phyloP scores from a whole-genome alignment of 2,888 invertebrate species.

The Allophyes oxyacanthae region DNA sequence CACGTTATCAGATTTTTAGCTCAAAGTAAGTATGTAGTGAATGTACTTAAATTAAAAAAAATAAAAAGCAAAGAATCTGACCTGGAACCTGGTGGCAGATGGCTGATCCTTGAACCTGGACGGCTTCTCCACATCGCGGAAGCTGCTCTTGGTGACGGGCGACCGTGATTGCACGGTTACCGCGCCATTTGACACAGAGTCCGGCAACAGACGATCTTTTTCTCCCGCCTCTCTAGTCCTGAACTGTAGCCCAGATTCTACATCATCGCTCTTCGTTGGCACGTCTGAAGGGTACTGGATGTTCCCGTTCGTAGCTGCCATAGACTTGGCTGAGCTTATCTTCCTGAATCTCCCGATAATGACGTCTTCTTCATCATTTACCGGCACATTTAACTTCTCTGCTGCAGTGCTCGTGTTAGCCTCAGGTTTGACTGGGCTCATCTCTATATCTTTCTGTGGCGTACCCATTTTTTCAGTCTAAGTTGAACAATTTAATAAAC shows the following conservation, averaged over 20 bases:
- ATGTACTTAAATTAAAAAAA: no score
- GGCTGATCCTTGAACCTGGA: slow-evolving; percentile 90
- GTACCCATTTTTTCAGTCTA: slow-evolving; percentile 69
- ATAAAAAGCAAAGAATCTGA: slow-evolving; percentile 56
- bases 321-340: slow-evolving; percentile 87
- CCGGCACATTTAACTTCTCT: slow-evolving; percentile 68
- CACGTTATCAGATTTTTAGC: no score
- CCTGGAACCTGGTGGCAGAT: slow-evolving; percentile 90
- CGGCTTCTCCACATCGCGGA: slow-evolving; percentile 90
- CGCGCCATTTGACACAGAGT: slow-evolving; percentile 63
- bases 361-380: slow-evolving; percentile 83
- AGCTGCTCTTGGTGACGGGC: slow-evolving; percentile 89
- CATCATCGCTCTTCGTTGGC: slow-evolving; percentile 71
- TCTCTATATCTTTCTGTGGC: slow-evolving; percentile 81
- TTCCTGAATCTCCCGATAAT: slow-evolving; percentile 87
- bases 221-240: slow-evolving; percentile 69
- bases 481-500: slow-evolving; percentile 11
- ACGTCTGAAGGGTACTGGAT: slow-evolving; percentile 81
- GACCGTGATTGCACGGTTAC: slow-evolving; percentile 61
- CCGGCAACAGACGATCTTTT: slow-evolving; percentile 73
- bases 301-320: slow-evolving; percentile 87
- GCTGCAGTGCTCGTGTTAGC: slow-evolving; percentile 56
- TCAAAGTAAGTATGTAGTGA: no score
- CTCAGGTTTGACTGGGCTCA: slow-evolving; percentile 77
- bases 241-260: slow-evolving; percentile 80